Conservation (phyloP, 2,888 invertebrate species). For the Octodonta nipae region DNA sequence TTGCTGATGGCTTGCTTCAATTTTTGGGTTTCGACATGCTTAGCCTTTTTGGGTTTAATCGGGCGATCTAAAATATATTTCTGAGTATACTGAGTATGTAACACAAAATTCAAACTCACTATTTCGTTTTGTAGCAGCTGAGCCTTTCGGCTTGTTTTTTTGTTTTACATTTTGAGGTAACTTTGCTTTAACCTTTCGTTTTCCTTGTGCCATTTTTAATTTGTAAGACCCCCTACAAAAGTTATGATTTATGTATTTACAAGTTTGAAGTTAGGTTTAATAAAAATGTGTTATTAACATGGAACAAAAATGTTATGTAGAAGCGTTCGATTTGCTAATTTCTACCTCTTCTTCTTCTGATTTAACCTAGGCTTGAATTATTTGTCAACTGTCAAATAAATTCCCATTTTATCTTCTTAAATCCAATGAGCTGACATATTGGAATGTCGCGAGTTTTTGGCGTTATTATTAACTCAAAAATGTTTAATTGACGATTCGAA, state of each 20-base stretch:
- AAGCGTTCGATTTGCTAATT: too few species aligned
- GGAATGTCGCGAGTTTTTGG: too few species aligned
- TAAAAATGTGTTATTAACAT: too few species aligned
- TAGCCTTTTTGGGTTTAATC: background rate
- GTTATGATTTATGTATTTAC: background rate
- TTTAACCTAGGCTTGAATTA: too few species aligned
- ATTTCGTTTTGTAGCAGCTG: background rate
- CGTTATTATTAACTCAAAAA: too few species aligned
- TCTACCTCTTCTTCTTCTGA: too few species aligned
- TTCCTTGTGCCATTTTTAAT: conserved; percentile 2
- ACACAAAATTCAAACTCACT: background rate
- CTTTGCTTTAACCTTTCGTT: background rate
- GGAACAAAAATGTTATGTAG: too few species aligned
- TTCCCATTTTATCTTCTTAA: too few species aligned
- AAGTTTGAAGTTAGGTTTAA: conserved; percentile 2
- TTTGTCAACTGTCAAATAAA: too few species aligned
- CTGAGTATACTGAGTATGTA: background rate
- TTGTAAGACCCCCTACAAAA: background rate
- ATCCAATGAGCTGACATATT: too few species aligned
- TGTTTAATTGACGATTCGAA: too few species aligned
- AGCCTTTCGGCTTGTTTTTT: background rate
- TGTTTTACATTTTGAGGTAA: background rate
- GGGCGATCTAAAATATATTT: background rate
- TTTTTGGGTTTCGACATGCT: background rate
- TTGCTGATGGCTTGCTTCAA: background rate